Percentiles rank a stretch among this genome's conserved stretches.
phyloP scores from a whole-genome alignment of 1,140 invertebrate species.

The Polypedilum pembai region DNA sequence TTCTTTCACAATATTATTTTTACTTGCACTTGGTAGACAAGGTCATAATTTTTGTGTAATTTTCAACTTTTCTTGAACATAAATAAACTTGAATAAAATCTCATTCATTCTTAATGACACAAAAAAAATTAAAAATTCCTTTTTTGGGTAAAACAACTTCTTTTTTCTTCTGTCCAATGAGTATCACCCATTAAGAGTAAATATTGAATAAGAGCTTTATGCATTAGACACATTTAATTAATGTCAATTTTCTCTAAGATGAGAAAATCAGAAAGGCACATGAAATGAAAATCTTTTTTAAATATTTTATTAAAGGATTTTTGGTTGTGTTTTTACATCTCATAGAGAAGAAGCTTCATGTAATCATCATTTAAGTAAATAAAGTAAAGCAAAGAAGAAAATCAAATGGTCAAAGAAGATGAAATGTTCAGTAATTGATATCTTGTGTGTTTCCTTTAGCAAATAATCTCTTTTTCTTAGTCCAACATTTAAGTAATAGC shows the following conservation, averaged over 20 bases:
- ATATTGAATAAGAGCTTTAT: conserved; percentile 12
- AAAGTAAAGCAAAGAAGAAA: not conserved
- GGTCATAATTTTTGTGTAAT: no score
- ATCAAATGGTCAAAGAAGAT: not conserved
- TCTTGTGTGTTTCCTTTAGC: conserved; percentile 23
- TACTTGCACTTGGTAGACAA: no score
- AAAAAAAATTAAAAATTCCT: not conserved
- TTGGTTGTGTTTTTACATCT: not conserved
- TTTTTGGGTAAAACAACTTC: no score
- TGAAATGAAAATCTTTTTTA: conserved; percentile 6
- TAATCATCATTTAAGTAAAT: conserved; percentile 14
- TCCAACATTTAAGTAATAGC: not conserved
- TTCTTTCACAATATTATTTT: no score
- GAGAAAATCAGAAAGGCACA: not conserved
- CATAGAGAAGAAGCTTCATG: not conserved
- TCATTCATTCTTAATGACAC: not conserved
- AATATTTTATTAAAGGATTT: conserved; percentile 20
- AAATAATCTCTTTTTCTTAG: conserved; percentile 24
- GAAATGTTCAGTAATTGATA: conserved; percentile 23
- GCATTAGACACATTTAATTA: conserved; percentile 18
- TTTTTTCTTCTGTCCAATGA: not conserved
- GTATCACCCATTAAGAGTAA: not conserved
- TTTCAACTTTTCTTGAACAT: no score
- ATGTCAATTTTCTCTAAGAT: not conserved
- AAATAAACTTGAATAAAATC: no score